Evolutionary conservation across 2,113 vertebrate genomes (phyloP).

Genomic region (Formicarius rufipectus): DNA sequence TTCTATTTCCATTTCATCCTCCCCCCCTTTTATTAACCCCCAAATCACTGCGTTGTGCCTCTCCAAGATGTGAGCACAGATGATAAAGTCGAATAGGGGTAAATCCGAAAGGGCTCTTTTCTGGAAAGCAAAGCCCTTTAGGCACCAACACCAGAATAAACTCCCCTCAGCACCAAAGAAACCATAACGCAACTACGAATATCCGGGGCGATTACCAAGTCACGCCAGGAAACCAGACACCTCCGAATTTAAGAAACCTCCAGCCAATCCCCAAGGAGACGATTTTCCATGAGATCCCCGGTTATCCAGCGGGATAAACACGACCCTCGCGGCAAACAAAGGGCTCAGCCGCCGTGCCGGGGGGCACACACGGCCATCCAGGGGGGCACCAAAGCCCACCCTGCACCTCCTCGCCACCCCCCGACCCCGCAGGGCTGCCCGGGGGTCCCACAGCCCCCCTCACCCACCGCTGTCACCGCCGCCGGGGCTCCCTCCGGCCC

Average conservation of each 20-base stretch:
- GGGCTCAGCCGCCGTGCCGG: slow-evolving; percentile 32
- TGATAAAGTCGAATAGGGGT: too few relatives aligned
- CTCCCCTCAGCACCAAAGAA: background rate
- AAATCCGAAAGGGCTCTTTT: background rate
- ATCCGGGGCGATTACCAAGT: background rate
- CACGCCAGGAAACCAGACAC: slow-evolving; percentile 19
- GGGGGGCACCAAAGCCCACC: too few relatives aligned
- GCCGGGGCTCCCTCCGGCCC: too few relatives aligned
- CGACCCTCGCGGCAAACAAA: slow-evolving; percentile 24
- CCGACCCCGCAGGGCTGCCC: too few relatives aligned
- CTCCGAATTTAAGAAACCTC: slow-evolving; percentile 22
- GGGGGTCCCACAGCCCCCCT: too few relatives aligned
- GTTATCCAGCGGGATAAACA: slow-evolving; percentile 11
- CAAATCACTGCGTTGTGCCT: background rate
- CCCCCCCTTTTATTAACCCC: background rate
- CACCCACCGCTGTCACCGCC: too few relatives aligned
- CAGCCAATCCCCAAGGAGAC: slow-evolving; percentile 33
- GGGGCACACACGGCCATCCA: too few relatives aligned
- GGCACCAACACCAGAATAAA: slow-evolving; percentile 15
- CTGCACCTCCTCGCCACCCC: too few relatives aligned
- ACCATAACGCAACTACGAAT: background rate
- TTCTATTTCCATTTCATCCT: background rate
- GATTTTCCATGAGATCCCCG: slow-evolving; percentile 45
- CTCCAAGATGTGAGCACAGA: background rate
- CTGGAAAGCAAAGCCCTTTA: background rate